Conservation (phyloP, 2,888 invertebrate genomes). For the Tortricodes alternella region DNA sequence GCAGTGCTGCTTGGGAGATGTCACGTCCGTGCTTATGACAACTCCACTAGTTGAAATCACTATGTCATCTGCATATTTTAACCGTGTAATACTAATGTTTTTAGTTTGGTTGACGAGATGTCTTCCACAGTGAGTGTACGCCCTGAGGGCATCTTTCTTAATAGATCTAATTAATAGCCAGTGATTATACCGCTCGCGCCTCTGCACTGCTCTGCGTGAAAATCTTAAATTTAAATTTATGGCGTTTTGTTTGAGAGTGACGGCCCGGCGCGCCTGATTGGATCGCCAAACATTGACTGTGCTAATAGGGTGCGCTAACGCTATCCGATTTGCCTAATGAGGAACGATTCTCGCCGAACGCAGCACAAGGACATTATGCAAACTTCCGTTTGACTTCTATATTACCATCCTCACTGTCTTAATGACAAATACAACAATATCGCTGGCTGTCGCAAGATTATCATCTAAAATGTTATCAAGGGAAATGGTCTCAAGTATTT, state of each 20-base stretch:
- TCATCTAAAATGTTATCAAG: constrained; percentile 4
- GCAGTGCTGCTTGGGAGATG: too few species aligned
- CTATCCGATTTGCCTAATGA: constrained; percentile 78
- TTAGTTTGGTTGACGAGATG: too few species aligned
- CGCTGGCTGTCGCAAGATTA: constrained; percentile 14
- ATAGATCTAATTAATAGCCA: neutral
- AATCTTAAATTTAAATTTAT: constrained; percentile 29
- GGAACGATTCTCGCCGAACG: constrained; percentile 62
- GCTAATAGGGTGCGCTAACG: constrained; percentile 74
- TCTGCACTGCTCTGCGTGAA: constrained; percentile 3
- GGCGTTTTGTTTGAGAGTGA: constrained; percentile 45
- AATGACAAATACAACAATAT: constrained; percentile 63
- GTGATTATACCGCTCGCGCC: neutral
- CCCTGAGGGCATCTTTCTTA: too few species aligned
- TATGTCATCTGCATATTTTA: too few species aligned
- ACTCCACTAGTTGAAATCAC: too few species aligned
- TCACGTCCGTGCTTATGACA: too few species aligned
- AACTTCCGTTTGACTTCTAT: constrained; percentile 74
- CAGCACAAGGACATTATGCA: constrained; percentile 71
- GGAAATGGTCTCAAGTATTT: constrained; percentile 15
- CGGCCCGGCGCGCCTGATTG: constrained; percentile 56
- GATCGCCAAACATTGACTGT: constrained; percentile 75
- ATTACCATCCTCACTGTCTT: constrained; percentile 58
- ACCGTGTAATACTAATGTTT: too few species aligned
- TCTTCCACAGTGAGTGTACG: neutral